Percentiles rank a stretch among this genome's conserved stretches.
phyloP scores from a whole-genome alignment of 2,113 vertebrate genomes.

The Tragelaphus strepsiceros region DNA sequence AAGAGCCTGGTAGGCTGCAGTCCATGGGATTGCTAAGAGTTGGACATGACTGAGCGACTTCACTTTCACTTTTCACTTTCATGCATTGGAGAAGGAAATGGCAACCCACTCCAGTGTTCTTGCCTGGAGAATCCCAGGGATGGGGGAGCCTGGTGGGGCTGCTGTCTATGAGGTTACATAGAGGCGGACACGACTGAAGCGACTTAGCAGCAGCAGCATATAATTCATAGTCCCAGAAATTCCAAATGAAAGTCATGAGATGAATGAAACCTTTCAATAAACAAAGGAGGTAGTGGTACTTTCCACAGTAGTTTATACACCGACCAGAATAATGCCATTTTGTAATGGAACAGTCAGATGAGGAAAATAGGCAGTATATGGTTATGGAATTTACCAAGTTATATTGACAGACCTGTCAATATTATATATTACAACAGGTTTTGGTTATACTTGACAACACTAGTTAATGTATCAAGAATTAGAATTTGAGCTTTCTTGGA shows the following conservation, averaged over 20 bases:
- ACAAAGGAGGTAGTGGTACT: neutral
- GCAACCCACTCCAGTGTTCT: too few relatives aligned
- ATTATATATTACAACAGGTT: neutral
- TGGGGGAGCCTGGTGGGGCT: too few relatives aligned
- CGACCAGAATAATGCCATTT: constrained; percentile 8
- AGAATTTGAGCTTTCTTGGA: neutral
- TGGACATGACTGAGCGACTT: too few relatives aligned
- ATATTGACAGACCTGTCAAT: neutral
- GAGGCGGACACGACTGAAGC: too few relatives aligned
- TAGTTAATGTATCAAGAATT: neutral
- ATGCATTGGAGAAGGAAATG: too few relatives aligned
- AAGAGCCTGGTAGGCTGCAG: too few relatives aligned
- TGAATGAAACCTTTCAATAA: neutral
- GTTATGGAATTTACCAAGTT: neutral
- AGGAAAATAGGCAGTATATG: neutral
- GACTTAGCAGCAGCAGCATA: neutral
- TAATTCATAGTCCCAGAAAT: neutral
- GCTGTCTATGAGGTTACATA: too few relatives aligned
- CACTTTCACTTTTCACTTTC: too few relatives aligned
- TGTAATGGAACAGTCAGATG: neutral
- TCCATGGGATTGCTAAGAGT: too few relatives aligned
- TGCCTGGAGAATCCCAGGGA: too few relatives aligned
- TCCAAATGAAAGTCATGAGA: constrained; percentile 34
- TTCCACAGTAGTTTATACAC: neutral
- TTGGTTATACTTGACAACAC: constrained; percentile 27